A percentile compares a stretch with the other conserved stretches of the same genome.
phyloP scores from a whole-genome alignment of 2,888 invertebrate genomes.

The Megalurothrips usitatus region DNA sequence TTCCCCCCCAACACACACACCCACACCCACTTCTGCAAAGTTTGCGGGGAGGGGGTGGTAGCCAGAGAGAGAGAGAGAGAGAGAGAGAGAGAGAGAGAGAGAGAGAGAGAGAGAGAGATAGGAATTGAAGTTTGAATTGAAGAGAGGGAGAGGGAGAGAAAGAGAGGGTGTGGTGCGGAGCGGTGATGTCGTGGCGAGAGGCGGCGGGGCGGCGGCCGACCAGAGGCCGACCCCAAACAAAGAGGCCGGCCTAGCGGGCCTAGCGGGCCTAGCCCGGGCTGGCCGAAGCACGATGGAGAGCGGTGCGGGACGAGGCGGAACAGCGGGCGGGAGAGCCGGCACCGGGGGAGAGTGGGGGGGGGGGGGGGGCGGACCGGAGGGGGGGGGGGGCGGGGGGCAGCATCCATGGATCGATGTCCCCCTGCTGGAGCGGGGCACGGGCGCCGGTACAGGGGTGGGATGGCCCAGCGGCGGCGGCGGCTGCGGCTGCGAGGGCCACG shows the following conservation, averaged over 20 bases:
- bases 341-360: background rate
- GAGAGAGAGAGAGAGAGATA: too few relatives aligned
- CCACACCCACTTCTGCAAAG: background rate
- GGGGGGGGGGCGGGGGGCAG: background rate
- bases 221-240: conserved; percentile 1
- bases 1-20: background rate
- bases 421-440: background rate
- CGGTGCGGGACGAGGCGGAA: background rate
- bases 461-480: too few relatives aligned
- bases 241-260: background rate
- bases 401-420: background rate
- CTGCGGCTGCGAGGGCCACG: background rate
- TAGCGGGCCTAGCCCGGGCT: background rate
- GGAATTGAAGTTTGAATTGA: too few relatives aligned
- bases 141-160: too few relatives aligned
- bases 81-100: too few relatives aligned
- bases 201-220: background rate
- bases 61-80: background rate
- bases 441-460: background rate
- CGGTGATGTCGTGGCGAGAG: too few relatives aligned
- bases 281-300: background rate
- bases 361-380: background rate
- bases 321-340: background rate
- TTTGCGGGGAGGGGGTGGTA: background rate
- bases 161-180: background rate